Evolutionary conservation across 1,140 invertebrate species (phyloP).

Genomic region (Lordiphosa mommai): DNA sequence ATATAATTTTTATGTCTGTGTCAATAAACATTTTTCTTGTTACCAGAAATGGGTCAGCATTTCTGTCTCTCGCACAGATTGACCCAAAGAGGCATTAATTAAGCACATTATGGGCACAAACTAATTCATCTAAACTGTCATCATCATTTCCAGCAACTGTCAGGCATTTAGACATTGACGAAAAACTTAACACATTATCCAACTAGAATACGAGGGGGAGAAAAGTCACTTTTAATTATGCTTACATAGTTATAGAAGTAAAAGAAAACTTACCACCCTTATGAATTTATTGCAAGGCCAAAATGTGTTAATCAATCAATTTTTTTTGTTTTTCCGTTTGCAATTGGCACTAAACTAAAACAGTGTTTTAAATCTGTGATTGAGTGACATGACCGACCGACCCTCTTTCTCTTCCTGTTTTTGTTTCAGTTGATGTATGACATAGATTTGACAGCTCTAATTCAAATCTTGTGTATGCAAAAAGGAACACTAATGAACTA

Average conservation of each 20-base stretch:
- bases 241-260: slow-evolving; percentile 11
- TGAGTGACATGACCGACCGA: slow-evolving; percentile 49
- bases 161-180: slow-evolving; percentile 68
- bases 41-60: slow-evolving; percentile 27
- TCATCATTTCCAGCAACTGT: slow-evolving; percentile 75
- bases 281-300: slow-evolving; percentile 61
- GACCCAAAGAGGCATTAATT: slow-evolving; percentile 58
- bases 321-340: slow-evolving; percentile 41
- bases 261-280: slow-evolving; percentile 58
- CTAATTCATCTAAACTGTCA: slow-evolving; percentile 77
- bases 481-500: slow-evolving; percentile 65
- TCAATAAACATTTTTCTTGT: slow-evolving; percentile 36
- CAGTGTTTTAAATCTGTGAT: slow-evolving; percentile 33
- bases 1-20: slow-evolving; percentile 62
- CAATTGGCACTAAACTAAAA: slow-evolving; percentile 51
- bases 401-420: not conserved
- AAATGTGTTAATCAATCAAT: slow-evolving; percentile 68
- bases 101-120: slow-evolving; percentile 64
- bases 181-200: slow-evolving; percentile 72
- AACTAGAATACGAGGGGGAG: slow-evolving; percentile 14
- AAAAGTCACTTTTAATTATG: slow-evolving; percentile 76
- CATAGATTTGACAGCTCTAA: slow-evolving; percentile 74
- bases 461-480: slow-evolving; percentile 72
- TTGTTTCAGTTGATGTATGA: slow-evolving; percentile 50
- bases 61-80: slow-evolving; percentile 26